Evolutionary conservation across 2,888 invertebrate species (phyloP).

Genomic region (Eupelmus urozonus): DNA sequence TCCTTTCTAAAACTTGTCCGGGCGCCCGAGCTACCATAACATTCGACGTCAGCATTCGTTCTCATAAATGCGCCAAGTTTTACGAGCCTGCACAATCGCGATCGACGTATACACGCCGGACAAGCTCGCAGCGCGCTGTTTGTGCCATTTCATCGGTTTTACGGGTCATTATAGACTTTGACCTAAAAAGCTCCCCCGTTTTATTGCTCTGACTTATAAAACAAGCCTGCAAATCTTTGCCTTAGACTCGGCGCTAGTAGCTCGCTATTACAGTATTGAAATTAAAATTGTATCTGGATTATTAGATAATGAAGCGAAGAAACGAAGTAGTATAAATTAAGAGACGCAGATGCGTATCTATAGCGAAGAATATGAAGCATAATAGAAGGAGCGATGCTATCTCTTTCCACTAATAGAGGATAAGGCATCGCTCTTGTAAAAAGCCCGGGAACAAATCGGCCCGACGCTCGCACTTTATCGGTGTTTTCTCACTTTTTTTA

Average conservation of each 20-base stretch:
- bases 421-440: no score
- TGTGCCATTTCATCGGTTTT: conserved; percentile 66
- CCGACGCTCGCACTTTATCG: background rate
- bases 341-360: no score
- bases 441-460: no score
- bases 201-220: conserved; percentile 35
- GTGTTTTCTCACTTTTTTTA: background rate
- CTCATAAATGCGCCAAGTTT: conserved; percentile 54
- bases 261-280: no score
- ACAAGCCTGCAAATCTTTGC: conserved; percentile 5
- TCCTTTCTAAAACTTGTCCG: conserved; percentile 17
- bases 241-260: background rate
- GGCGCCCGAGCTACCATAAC: conserved; percentile 42
- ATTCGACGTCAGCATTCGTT: conserved; percentile 47
- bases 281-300: no score
- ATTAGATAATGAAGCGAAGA: no score
- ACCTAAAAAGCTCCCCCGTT: conserved; percentile 45
- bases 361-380: no score
- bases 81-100: conserved; percentile 53
- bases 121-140: conserved; percentile 34
- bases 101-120: conserved; percentile 42
- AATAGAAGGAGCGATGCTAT: background rate
- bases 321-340: no score
- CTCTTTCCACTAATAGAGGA: background rate
- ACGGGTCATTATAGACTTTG: conserved; percentile 61